A percentile compares a stretch with the other conserved stretches of the same genome.
Evolutionary conservation across 92 coral and sea anemone genomes (phyloP).

Genomic region (Porites rus): DNA sequence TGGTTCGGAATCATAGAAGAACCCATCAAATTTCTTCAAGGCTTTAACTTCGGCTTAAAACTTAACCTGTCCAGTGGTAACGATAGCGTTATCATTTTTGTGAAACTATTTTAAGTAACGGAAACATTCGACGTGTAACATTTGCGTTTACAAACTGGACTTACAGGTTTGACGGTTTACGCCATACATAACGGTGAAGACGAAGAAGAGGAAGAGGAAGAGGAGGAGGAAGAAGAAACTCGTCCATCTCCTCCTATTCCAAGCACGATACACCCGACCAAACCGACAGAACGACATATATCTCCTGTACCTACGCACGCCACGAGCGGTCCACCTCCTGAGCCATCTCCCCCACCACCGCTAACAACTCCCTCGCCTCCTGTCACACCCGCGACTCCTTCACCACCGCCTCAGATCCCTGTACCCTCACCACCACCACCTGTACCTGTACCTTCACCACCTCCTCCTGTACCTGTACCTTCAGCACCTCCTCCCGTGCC

Average conservation of each 20-base stretch:
- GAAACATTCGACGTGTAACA: not conserved
- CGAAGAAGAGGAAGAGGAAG: constrained; percentile 61
- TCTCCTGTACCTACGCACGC: not conserved
- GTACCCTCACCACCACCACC: constrained; percentile 29
- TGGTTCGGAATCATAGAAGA: too few relatives aligned
- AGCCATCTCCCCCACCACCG: constrained; percentile 20
- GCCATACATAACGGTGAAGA: constrained; percentile 50
- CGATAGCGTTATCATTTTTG: too few relatives aligned
- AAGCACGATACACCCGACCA: constrained; percentile 41
- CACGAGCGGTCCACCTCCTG: constrained; percentile 9
- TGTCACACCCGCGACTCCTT: not conserved
- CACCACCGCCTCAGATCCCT: constrained; percentile 23
- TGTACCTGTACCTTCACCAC: constrained; percentile 6
- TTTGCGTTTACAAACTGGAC: constrained; percentile 11
- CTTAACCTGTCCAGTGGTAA: too few relatives aligned
- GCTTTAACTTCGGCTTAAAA: too few relatives aligned
- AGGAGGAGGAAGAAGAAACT: constrained; percentile 57
- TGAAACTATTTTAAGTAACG: not conserved
- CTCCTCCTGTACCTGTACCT: constrained; percentile 27
- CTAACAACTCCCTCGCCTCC: not conserved
- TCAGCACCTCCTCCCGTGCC: constrained; percentile 24
- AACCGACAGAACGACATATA: not conserved
- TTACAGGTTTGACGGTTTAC: constrained; percentile 63
- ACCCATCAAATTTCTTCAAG: too few relatives aligned
- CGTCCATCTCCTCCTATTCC: constrained; percentile 59